A percentile compares a stretch with the other conserved stretches of the same genome.
Evolutionary conservation across 2,888 invertebrate genomes (phyloP).

Genomic region (Drosophila longiperda): DNA sequence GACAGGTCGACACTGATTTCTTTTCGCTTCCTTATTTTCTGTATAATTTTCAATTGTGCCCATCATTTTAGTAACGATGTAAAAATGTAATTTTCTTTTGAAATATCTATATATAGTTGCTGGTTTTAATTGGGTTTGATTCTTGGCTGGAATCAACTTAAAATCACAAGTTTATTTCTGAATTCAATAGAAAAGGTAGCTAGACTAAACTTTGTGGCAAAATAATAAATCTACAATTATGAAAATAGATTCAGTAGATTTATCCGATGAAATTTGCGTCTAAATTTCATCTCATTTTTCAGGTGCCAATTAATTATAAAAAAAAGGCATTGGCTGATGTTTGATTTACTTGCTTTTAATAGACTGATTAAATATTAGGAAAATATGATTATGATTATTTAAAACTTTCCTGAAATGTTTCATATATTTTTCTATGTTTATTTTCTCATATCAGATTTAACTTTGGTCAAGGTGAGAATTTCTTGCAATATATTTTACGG

Average conservation of each 20-base stretch:
- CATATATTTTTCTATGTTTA: background rate
- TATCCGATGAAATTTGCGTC: background rate
- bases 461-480: background rate
- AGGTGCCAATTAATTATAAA: background rate
- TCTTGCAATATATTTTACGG: background rate
- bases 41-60: background rate
- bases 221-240: background rate
- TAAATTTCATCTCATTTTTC: background rate
- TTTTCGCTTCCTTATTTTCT: background rate
- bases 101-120: background rate
- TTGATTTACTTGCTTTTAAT: background rate
- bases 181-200: background rate
- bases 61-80: background rate
- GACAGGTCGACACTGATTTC: background rate
- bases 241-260: background rate
- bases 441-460: background rate
- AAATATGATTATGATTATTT: background rate
- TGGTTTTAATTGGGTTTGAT: background rate
- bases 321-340: background rate
- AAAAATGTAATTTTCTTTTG: too few relatives aligned
- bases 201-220: background rate
- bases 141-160: background rate
- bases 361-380: background rate
- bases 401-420: too few relatives aligned
- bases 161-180: background rate